These are phyloP conservation scores for Mola mola DNA, from an alignment of 2,113 vertebrate genomes.

Conservation along the genomic window DNA sequence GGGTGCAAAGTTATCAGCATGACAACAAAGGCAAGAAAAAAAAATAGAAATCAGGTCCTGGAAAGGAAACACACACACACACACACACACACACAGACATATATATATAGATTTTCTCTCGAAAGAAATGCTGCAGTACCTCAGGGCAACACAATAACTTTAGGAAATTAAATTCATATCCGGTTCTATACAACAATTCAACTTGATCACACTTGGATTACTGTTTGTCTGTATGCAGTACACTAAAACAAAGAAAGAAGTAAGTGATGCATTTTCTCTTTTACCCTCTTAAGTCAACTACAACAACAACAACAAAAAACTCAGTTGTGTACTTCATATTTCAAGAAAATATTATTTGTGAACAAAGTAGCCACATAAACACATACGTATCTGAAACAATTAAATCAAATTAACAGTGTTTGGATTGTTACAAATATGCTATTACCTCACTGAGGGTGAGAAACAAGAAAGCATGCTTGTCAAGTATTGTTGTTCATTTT, in stretches of 20 bases:
- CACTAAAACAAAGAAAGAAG: background rate
- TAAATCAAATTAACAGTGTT: background rate
- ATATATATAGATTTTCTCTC: background rate
- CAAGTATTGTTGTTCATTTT: no score
- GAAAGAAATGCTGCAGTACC: constrained; percentile 12
- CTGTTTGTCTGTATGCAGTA: constrained; percentile 12
- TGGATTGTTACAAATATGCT: background rate
- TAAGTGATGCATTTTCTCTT: background rate
- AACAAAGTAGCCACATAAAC: no score
- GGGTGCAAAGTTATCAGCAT: constrained; percentile 31
- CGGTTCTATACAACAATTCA: constrained; percentile 9
- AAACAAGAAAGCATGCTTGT: no score
- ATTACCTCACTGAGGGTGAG: no score
- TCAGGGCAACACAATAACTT: constrained; percentile 15
- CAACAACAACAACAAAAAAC: no score
- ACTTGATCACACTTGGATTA: constrained; percentile 19
- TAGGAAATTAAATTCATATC: constrained; percentile 49
- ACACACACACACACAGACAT: background rate
- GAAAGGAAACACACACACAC: constrained; percentile 8
- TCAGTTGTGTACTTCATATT: no score
- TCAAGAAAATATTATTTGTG: no score
- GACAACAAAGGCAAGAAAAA: constrained; percentile 1
- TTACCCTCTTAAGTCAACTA: no score
- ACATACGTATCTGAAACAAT: background rate
- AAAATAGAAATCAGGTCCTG: background rate